Base-by-base conservation (phyloP, 2,888 invertebrate genomes). In the Tiliacea citrago region DNA sequence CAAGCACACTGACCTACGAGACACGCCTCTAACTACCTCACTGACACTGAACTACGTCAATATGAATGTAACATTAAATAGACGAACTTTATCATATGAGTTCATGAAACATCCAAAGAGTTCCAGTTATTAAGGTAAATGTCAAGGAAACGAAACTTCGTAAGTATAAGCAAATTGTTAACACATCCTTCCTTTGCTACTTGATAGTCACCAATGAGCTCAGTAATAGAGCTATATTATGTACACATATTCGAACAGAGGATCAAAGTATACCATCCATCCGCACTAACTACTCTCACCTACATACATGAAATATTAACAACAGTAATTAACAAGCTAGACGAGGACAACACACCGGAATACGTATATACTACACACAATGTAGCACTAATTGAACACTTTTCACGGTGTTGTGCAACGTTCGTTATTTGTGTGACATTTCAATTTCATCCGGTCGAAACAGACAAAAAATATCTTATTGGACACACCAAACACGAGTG, bases 381-480 rank as follows among this genome's bases (percentile, higher is more conserved):
- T 75, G 79, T 77, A 73, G 73, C 75, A 75, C 77, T 88, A 89
- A 90, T 90, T 88, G 87, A 87, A 91, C 88, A 86, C 79, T 86
- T 89, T 86, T 83, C 82, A 82, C 77, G 68, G 79, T 67, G 55
- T 67, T 75, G 69, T 71, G 61, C 80, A 75, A 72, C 53, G 49
- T 29, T 80, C 65, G 70, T 87, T 88, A 88, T 88, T 88, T 85
- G 80, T 72, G 85, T 86, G 84, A 88, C 86, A 88, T 88, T 90
- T 86, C 86, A 89, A 88, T 90, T 88, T 85, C 73, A 75, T 84
- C 77, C 82, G 81, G 80, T 86, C 85, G 82, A 88, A 87, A 86
- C 79, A 81, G 81, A 86, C 79, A 85, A 87, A 86, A 86, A 84
- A 83, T 83, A 85, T 85, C 70, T 75, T 66, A 74, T 69, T 71